Conservation (phyloP, 2,888 invertebrate genomes). For the Drepanosiphum platanoidis region DNA sequence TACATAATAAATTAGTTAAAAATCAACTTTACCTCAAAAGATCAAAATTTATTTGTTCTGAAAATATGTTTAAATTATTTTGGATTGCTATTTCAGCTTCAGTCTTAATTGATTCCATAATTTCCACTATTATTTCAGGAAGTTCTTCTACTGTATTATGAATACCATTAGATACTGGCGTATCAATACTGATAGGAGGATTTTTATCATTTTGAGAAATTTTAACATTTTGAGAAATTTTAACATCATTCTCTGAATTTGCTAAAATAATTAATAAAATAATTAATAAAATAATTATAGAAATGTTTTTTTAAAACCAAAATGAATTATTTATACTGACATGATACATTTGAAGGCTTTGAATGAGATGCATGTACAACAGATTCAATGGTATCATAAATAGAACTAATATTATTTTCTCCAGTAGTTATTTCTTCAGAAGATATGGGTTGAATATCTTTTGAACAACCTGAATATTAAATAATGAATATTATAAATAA, state of each 20-base stretch:
- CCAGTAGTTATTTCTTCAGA: constrained; percentile 63
- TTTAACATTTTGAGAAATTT: constrained; percentile 11
- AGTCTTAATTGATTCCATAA: constrained; percentile 59
- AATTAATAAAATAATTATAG: not conserved
- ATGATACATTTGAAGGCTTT: constrained; percentile 31
- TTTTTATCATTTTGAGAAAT: constrained; percentile 23
- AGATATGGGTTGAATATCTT: constrained; percentile 44
- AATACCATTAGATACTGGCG: constrained; percentile 44
- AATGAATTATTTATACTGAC: constrained; percentile 21
- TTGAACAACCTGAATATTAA: constrained; percentile 53
- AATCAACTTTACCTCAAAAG: constrained; percentile 45
- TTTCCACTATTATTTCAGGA: constrained; percentile 48
- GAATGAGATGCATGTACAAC: constrained; percentile 69
- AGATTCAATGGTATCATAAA: constrained; percentile 71
- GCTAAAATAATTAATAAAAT: constrained; percentile 23
- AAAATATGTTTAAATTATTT: constrained; percentile 51
- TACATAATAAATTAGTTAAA: not conserved
- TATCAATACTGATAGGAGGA: constrained; percentile 35
- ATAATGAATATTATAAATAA: no score
- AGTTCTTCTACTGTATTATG: constrained; percentile 21
- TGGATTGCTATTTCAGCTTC: constrained; percentile 54
- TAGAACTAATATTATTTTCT: constrained; percentile 66
- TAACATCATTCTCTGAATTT: constrained; percentile 3
- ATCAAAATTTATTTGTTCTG: constrained; percentile 55
- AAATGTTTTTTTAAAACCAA: not conserved